These are phyloP conservation scores for Aproaerema taeniolella DNA, from an alignment of 2,888 invertebrate genomes.

Conservation along the genomic window DNA sequence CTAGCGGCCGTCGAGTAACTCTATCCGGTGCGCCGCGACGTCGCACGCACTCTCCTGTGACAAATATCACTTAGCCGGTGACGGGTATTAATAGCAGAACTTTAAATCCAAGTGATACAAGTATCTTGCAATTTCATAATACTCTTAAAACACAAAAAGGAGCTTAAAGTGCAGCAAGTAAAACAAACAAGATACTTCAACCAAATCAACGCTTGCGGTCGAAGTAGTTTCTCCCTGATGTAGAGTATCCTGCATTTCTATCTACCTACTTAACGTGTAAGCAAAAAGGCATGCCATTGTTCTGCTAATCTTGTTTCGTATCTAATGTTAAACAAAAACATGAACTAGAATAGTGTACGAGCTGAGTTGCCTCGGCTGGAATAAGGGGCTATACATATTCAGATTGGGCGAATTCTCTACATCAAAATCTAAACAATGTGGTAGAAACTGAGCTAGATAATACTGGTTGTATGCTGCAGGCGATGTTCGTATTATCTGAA, in stretches of 20 bases:
- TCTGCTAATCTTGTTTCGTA: constrained; percentile 6
- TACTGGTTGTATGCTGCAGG: constrained; percentile 6
- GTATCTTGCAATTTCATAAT: constrained; percentile 20
- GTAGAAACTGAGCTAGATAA: constrained; percentile 10
- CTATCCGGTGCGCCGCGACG: constrained; percentile 23
- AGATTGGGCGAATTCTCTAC: constrained; percentile 9
- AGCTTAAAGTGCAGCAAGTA: too few relatives aligned
- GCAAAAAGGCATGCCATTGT: constrained; percentile 8
- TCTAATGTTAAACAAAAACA: constrained; percentile 9
- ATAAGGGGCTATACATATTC: constrained; percentile 10
- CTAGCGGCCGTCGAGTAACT: constrained; percentile 33
- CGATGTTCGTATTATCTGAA: constrained; percentile 7
- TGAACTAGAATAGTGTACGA: constrained; percentile 9
- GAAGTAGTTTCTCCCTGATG: too few relatives aligned
- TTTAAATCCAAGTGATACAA: constrained; percentile 27
- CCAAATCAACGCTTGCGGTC: too few relatives aligned
- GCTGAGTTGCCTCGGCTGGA: constrained; percentile 5
- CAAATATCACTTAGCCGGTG: constrained; percentile 45
- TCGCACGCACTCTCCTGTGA: constrained; percentile 23
- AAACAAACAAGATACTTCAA: too few relatives aligned
- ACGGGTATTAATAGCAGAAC: constrained; percentile 48
- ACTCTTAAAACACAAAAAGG: too few relatives aligned
- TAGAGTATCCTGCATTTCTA: too few relatives aligned
- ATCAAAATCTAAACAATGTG: constrained; percentile 10
- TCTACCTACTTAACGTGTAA: constrained; percentile 3